These are phyloP conservation scores for Brachypteracias leptosomus DNA, from an alignment of 2,113 vertebrate species.

Conservation along the genomic window DNA sequence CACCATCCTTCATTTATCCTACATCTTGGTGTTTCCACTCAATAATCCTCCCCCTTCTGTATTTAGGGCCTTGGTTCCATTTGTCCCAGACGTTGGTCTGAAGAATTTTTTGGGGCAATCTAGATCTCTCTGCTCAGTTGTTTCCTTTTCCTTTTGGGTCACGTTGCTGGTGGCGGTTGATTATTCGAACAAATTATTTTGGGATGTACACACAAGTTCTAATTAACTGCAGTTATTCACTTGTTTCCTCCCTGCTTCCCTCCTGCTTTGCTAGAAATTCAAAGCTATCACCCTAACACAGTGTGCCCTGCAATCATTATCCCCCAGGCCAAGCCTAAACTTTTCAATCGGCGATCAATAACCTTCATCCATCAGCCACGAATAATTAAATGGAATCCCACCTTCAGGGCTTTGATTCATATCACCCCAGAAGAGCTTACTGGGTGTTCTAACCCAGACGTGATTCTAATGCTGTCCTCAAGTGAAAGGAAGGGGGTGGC, in stretches of 20 bases:
- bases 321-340: background rate
- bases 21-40: background rate
- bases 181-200: slow-evolving; percentile 49
- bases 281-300: background rate
- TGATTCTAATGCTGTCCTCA: slow-evolving; percentile 35
- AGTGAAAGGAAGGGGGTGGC: slow-evolving; percentile 16
- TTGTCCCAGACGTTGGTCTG: background rate
- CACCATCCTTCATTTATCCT: background rate
- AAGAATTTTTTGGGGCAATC: background rate
- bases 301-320: background rate
- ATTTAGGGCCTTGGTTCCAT: background rate
- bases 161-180: background rate
- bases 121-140: background rate
- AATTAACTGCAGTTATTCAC: slow-evolving; percentile 28
- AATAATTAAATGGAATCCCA: slow-evolving; percentile 55
- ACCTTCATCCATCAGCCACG: slow-evolving; percentile 12
- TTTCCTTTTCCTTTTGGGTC: background rate
- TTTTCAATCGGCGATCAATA: slow-evolving; percentile 30
- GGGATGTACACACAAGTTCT: background rate
- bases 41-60: background rate
- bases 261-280: background rate
- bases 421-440: slow-evolving; percentile 36
- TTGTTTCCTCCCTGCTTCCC: slow-evolving; percentile 13
- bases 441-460: background rate
- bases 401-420: slow-evolving; percentile 57